Evolutionary conservation across 2,113 vertebrate species (phyloP).

Genomic region (Picathartes gymnocephalus): DNA sequence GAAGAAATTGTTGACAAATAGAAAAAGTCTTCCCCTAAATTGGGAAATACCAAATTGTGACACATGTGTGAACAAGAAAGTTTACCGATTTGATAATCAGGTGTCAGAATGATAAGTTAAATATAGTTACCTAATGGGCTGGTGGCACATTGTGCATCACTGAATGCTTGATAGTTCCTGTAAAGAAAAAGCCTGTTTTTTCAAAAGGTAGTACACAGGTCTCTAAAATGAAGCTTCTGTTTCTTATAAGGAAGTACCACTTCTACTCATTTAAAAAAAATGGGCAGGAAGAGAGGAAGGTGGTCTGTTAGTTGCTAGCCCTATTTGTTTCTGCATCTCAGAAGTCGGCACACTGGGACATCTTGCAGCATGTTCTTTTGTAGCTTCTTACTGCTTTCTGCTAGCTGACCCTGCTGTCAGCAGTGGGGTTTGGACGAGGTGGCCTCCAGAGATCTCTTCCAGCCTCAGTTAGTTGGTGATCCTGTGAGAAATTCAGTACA

Average conservation of each 20-base stretch:
- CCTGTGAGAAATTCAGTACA: neutral
- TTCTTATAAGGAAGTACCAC: neutral
- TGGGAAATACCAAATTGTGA: neutral
- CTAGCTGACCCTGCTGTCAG: neutral
- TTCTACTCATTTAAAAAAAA: neutral
- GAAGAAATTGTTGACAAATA: neutral
- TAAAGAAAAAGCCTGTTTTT: neutral
- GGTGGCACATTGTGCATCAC: neutral
- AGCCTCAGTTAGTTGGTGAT: neutral
- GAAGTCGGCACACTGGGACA: neutral
- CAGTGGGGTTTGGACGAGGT: neutral
- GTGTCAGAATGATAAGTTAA: neutral
- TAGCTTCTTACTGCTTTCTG: neutral
- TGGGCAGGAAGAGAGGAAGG: neutral
- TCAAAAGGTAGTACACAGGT: neutral
- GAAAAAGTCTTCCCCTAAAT: neutral
- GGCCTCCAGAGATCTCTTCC: neutral
- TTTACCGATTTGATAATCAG: neutral
- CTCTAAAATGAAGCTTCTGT: neutral
- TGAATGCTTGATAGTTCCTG: neutral
- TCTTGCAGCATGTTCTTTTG: neutral
- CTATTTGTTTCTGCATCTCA: neutral
- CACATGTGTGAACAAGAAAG: neutral
- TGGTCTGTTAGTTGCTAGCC: neutral
- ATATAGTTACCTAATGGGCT: neutral